Conservation (phyloP, 2,113 vertebrate species). For the Elanus axillaris region DNA sequence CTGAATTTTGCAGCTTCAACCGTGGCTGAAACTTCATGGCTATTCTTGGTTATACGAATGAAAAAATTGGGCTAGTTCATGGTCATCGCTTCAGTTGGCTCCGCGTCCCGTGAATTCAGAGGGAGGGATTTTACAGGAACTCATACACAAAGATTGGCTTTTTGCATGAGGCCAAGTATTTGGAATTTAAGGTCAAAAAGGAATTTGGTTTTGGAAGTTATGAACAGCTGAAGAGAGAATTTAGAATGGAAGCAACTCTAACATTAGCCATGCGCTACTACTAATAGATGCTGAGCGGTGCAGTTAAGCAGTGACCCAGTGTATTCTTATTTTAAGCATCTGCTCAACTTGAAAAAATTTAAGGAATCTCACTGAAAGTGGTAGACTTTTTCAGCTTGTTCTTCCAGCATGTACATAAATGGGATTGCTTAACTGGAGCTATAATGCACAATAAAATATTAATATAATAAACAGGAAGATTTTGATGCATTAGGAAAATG, state of each 20-base stretch:
- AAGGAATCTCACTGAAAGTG: background rate
- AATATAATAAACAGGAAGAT: background rate
- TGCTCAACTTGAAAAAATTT: background rate
- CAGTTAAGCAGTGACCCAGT: background rate
- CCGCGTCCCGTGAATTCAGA: background rate
- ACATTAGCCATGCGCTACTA: background rate
- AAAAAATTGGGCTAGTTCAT: background rate
- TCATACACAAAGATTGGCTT: background rate
- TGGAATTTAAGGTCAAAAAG: background rate
- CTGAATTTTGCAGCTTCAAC: background rate
- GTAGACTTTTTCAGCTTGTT: background rate
- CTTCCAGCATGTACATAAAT: background rate
- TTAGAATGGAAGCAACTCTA: background rate
- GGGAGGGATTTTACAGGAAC: background rate
- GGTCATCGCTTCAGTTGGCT: background rate
- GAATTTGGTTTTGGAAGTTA: background rate
- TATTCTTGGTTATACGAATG: background rate
- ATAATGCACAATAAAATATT: background rate
- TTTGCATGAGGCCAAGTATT: background rate
- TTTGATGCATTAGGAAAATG: background rate
- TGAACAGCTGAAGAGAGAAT: background rate
- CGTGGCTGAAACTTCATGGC: background rate
- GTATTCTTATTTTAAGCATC: background rate
- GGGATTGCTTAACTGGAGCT: background rate
- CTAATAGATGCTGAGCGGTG: background rate